These are phyloP conservation scores for Torymus aiolomorphi DNA, from an alignment of 2,888 invertebrate species.

Conservation along the genomic window DNA sequence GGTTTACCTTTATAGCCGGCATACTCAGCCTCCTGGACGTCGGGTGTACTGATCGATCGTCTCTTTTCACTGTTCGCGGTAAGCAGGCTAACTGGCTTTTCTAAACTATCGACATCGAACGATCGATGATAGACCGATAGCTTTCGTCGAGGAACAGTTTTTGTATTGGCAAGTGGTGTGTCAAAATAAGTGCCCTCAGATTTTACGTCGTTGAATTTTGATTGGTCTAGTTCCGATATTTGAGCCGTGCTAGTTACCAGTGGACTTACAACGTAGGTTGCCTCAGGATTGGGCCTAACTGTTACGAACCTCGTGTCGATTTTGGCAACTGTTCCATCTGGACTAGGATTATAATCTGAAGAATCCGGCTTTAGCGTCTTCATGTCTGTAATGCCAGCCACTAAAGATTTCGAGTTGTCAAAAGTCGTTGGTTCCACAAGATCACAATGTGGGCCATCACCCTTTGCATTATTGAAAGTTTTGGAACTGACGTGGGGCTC, in stretches of 20 bases:
- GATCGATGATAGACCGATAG: constrained; percentile 68
- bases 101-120: constrained; percentile 64
- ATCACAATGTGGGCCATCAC: constrained; percentile 32
- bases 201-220: not conserved
- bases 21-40: constrained; percentile 40
- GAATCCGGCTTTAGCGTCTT: constrained; percentile 30
- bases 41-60: constrained; percentile 45
- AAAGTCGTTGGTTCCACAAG: not conserved
- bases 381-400: constrained; percentile 2
- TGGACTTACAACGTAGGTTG: constrained; percentile 24
- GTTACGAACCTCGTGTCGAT: constrained; percentile 37
- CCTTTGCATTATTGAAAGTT: constrained; percentile 14
- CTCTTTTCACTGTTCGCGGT: constrained; percentile 18
- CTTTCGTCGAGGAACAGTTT: constrained; percentile 64
- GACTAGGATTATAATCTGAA: not conserved
- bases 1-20: not conserved
- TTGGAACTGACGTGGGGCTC: not conserved
- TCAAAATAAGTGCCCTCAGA: constrained; percentile 15
- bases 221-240: not conserved
- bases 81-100: constrained; percentile 37
- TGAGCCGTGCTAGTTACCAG: constrained; percentile 21
- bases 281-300: constrained; percentile 8
- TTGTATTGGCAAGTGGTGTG: constrained; percentile 49
- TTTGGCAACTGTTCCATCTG: not conserved
- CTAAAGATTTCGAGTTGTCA: not conserved